phyloP scores from a whole-genome alignment of 2,113 vertebrate species.

The Dolichotis patagonum region DNA sequence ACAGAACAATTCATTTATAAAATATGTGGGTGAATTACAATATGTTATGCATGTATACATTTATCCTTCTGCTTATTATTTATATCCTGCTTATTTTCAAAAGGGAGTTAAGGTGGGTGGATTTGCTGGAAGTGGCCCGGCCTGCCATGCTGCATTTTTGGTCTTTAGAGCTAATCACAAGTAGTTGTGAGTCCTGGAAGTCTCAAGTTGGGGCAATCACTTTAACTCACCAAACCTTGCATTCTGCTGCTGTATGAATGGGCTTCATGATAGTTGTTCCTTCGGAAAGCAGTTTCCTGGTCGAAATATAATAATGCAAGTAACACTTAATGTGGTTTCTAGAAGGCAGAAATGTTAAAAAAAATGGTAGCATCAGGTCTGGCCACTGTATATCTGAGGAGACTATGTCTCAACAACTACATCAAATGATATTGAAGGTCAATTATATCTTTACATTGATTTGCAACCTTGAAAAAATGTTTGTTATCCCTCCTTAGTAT shows the following conservation, averaged over 20 bases:
- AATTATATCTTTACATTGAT: not conserved
- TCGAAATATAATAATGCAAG: not conserved
- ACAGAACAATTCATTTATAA: conserved; percentile 56
- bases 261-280: not conserved
- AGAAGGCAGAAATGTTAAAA: not conserved
- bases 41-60: not conserved
- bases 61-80: conserved; percentile 42
- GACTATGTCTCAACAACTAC: not conserved
- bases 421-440: not conserved
- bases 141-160: not conserved
- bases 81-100: not conserved
- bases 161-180: not conserved
- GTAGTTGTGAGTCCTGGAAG: not conserved
- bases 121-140: not conserved
- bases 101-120: not conserved
- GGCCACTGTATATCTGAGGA: rapidly evolving
- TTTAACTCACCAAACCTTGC: not conserved
- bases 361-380: not conserved
- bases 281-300: conserved; percentile 5
- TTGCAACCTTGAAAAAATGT: conserved; percentile 20
- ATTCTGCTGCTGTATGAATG: not conserved
- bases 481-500: not conserved
- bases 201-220: not conserved
- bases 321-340: not conserved
- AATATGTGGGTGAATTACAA: not conserved